Evolutionary conservation across 53 echinoderm and acorn worm species (phyloP).

Genomic region (Mesocentrotus franciscanus): DNA sequence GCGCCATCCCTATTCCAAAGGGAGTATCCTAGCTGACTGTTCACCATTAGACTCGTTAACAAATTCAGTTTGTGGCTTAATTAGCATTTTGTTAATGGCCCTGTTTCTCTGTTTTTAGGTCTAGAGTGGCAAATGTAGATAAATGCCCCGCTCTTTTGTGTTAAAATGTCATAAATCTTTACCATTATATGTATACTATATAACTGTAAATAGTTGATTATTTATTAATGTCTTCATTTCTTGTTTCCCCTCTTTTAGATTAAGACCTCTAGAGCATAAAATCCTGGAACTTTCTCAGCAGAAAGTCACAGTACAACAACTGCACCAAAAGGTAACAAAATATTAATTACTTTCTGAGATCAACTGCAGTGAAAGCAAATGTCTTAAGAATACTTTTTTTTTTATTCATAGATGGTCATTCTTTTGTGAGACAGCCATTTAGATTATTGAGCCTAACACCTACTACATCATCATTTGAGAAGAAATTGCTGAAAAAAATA

Average conservation of each 20-base stretch:
- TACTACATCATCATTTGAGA: neutral
- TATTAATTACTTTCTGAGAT: neutral
- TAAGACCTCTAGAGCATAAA: constrained; percentile 68
- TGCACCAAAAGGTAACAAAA: constrained; percentile 72
- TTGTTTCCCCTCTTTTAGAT: constrained; percentile 35
- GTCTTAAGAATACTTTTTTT: neutral
- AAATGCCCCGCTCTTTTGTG: too few species aligned
- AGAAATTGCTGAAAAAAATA: neutral
- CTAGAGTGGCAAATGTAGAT: too few species aligned
- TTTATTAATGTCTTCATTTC: too few species aligned
- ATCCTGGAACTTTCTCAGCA: constrained; percentile 73
- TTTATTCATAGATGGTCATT: neutral
- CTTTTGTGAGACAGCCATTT: neutral
- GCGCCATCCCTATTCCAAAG: neutral
- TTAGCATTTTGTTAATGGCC: too few species aligned
- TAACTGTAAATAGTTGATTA: too few species aligned
- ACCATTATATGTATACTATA: too few species aligned
- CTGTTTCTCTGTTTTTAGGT: too few species aligned
- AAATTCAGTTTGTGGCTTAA: too few species aligned
- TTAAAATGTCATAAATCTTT: too few species aligned
- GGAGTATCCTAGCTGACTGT: too few species aligned
- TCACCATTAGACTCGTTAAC: too few species aligned
- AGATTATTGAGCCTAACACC: neutral
- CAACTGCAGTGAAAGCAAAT: too few species aligned
- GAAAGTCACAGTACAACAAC: constrained; percentile 75